These are phyloP conservation scores for Polypterus senegalus DNA, from an alignment of 2,113 vertebrate species.

Conservation along the genomic window DNA sequence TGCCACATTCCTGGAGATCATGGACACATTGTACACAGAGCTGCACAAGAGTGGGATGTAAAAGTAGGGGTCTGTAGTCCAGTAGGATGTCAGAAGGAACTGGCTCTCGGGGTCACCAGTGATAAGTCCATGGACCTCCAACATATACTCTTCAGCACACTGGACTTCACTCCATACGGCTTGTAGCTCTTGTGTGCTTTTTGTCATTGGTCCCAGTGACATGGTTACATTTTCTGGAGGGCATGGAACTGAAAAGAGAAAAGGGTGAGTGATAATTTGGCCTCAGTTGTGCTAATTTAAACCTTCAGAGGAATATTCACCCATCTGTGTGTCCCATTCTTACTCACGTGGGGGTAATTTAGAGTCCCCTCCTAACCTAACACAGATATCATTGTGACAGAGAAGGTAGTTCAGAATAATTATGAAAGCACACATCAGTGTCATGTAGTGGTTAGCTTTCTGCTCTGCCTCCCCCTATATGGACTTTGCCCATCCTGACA, in stretches of 20 bases:
- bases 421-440: no score
- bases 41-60: constrained; percentile 51
- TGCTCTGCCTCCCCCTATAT: no score
- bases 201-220: constrained; percentile 23
- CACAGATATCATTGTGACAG: no score
- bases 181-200: constrained; percentile 26
- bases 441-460: no score
- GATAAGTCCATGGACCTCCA: constrained; percentile 37
- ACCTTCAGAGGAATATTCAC: no score
- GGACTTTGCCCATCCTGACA: no score
- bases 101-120: constrained; percentile 26
- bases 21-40: constrained; percentile 36
- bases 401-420: no score
- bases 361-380: no score
- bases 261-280: not conserved
- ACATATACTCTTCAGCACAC: constrained; percentile 37
- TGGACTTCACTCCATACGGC: constrained; percentile 33
- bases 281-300: not conserved
- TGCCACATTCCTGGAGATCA: constrained; percentile 38
- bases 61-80: constrained; percentile 38
- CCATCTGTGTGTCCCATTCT: no score
- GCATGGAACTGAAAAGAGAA: constrained; percentile 39
- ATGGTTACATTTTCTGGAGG: constrained; percentile 35
- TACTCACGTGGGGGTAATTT: no score
- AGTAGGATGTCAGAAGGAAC: constrained; percentile 46